A percentile compares a stretch with the other conserved stretches of the same genome.
Conservation (phyloP, 2,797 vertebrate species). For the Falco columbarius region DNA sequence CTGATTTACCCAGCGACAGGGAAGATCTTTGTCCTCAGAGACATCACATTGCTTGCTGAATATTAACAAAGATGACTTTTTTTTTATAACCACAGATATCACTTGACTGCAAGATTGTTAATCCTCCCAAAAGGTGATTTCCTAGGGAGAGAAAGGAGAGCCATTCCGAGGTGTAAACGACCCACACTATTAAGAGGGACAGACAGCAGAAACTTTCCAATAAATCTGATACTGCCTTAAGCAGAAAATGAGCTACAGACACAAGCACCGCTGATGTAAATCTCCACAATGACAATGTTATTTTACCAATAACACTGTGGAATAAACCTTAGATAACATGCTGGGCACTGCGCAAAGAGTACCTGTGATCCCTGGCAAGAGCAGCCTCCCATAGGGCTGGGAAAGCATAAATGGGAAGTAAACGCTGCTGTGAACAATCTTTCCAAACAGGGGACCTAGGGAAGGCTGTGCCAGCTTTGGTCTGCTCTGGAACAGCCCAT, state of each 20-base stretch:
- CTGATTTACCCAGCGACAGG: neutral
- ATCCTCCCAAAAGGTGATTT: neutral
- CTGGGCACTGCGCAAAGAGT: neutral
- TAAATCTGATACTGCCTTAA: neutral
- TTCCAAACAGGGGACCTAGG: fast-evolving
- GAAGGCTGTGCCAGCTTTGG: fast-evolving
- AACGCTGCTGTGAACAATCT: neutral
- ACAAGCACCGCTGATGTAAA: fast-evolving
- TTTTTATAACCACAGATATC: neutral
- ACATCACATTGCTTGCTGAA: neutral
- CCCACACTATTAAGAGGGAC: fast-evolving
- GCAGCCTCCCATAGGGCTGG: neutral
- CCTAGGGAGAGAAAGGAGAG: neutral
- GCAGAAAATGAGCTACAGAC: neutral
- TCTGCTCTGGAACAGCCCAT: neutral
- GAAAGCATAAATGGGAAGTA: fast-evolving
- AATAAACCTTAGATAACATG: fast-evolving
- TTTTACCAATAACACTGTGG: fast-evolving
- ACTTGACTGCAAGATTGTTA: fast-evolving
- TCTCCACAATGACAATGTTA: fast-evolving
- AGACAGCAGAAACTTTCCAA: neutral
- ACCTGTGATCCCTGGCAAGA: fast-evolving
- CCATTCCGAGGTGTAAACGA: neutral
- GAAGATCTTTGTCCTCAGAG: neutral
- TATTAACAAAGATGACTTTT: neutral